A percentile compares a stretch with the other conserved stretches of the same genome.
Evolutionary conservation across 2,113 vertebrate genomes (phyloP).

Genomic region (Bujurquina vittata): DNA sequence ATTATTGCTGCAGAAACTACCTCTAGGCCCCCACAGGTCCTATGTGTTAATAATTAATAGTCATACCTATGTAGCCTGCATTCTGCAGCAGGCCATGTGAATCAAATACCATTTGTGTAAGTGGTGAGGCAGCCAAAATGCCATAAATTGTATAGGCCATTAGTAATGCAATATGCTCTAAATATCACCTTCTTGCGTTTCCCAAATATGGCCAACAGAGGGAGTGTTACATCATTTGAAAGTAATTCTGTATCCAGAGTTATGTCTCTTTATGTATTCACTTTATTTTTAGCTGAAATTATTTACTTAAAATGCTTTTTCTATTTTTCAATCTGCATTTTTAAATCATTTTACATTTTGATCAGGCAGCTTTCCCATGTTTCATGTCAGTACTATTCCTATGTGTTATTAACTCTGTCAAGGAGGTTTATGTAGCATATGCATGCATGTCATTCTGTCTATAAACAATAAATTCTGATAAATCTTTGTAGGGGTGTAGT

Average conservation of each 20-base stretch:
- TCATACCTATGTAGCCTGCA: not conserved
- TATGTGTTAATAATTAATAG: not conserved
- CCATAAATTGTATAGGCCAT: not conserved
- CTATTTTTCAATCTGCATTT: not conserved
- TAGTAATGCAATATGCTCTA: not conserved
- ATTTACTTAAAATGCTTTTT: too few species aligned
- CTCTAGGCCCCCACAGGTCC: not conserved
- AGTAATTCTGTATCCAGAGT: not conserved
- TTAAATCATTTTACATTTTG: not conserved
- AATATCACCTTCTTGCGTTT: not conserved
- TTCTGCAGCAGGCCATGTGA: not conserved
- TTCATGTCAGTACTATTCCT: not conserved
- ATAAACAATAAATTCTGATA: too few species aligned
- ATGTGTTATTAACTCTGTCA: fast-evolving
- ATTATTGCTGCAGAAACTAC: not conserved
- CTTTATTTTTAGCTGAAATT: not conserved
- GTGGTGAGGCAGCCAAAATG: not conserved
- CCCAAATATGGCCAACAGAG: slow-evolving; percentile 12
- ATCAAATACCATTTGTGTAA: not conserved
- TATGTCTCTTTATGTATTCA: not conserved
- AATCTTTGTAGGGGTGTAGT: too few species aligned
- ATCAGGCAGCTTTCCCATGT: not conserved
- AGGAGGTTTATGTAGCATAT: too few species aligned
- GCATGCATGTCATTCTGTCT: too few species aligned
- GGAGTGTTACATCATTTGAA: not conserved